Evolutionary conservation across 2,113 vertebrate species (phyloP).

Genomic region (Gulo gulo): DNA sequence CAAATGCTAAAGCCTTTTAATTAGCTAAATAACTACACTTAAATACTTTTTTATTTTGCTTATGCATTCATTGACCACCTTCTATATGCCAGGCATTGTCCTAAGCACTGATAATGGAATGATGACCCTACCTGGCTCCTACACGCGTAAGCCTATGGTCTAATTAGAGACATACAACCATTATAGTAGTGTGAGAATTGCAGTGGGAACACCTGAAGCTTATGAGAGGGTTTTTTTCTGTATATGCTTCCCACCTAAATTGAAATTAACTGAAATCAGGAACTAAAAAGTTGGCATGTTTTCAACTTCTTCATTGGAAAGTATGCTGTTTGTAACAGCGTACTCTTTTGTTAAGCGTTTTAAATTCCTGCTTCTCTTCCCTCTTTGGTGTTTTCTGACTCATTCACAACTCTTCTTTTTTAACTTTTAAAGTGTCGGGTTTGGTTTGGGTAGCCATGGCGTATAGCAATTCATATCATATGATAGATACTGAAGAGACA

Average conservation of each 20-base stretch:
- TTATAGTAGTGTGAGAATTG: not conserved
- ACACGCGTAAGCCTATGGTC: not conserved
- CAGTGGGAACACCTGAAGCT: not conserved
- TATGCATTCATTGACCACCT: not conserved
- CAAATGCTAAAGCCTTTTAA: not conserved
- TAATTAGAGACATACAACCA: not conserved
- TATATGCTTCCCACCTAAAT: not conserved
- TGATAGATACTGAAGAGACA: not conserved
- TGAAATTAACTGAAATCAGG: not conserved
- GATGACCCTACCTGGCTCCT: not conserved
- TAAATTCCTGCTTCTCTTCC: not conserved
- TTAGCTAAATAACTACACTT: not conserved
- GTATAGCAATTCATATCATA: not conserved
- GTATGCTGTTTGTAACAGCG: not conserved
- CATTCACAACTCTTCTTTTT: conserved; percentile 7
- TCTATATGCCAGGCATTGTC: not conserved
- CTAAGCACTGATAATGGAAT: not conserved
- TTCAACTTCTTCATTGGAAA: not conserved
- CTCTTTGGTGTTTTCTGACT: not conserved
- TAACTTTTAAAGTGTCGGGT: not conserved
- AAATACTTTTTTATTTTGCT: not conserved
- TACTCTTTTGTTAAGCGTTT: not conserved
- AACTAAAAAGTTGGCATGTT: not conserved
- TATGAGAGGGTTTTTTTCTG: not conserved
- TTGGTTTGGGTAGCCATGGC: not conserved